A percentile compares a stretch with the other conserved stretches of the same genome.
These are phyloP conservation scores for Calephelis nemesis DNA, from an alignment of 1,140 invertebrate species.

Conservation along the genomic window DNA sequence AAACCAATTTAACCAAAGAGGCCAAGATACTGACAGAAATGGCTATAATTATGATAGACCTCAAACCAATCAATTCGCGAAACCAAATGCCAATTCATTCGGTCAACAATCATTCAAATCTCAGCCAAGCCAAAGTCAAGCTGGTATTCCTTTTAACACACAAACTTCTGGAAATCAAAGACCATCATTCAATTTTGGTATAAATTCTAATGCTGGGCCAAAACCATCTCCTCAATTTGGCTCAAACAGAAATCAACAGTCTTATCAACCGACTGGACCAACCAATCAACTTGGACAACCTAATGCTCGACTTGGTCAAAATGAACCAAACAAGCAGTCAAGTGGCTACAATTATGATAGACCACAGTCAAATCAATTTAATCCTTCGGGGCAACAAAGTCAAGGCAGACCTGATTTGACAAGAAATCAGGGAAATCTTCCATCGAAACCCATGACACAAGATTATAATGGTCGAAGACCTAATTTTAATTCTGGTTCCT, in stretches of 20 bases:
- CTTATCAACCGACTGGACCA: neutral
- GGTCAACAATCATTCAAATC: neutral
- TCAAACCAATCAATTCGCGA: constrained; percentile 16
- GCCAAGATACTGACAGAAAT: constrained; percentile 3
- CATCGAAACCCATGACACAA: neutral
- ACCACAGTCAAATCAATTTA: constrained; percentile 4
- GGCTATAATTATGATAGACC: constrained; percentile 22
- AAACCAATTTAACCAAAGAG: constrained; percentile 21
- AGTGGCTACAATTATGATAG: constrained; percentile 20
- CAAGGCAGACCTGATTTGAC: constrained; percentile 16
- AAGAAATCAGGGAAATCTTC: neutral
- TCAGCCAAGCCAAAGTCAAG: constrained; percentile 1
- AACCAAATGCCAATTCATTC: constrained; percentile 12
- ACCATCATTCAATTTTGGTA: neutral
- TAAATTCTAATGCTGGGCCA: neutral
- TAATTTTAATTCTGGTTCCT: neutral
- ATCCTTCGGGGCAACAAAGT: neutral
- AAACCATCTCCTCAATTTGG: neutral
- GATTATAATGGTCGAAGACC: neutral
- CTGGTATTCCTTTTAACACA: neutral
- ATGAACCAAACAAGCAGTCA: neutral
- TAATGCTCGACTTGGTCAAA: neutral
- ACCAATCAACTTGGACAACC: neutral
- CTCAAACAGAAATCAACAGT: constrained; percentile 4
- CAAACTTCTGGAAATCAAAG: neutral